Conservation (phyloP, 2,113 vertebrate genomes). For the Microtus oregoni region DNA sequence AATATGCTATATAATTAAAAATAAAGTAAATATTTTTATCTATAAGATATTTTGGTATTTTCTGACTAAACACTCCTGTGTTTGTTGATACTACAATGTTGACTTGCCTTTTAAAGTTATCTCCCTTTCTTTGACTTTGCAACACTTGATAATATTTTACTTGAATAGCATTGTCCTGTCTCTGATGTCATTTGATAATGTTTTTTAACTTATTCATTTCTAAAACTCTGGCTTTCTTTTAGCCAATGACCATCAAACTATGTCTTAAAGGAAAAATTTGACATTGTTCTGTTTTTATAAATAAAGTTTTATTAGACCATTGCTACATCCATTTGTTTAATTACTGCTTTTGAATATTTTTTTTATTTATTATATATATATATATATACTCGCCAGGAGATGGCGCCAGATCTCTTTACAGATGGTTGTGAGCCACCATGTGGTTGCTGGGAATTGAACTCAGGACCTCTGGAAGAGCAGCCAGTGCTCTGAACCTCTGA, state of each 20-base stretch:
- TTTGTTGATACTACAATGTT: not conserved
- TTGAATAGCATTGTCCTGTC: slow-evolving; percentile 1
- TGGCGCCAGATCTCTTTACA: too few relatives aligned
- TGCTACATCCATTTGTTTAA: not conserved
- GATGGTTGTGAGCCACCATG: too few relatives aligned
- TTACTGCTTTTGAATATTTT: not conserved
- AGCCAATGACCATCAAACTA: not conserved
- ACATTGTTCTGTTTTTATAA: not conserved
- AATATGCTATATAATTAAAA: not conserved
- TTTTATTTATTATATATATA: too few relatives aligned
- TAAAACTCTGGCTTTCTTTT: slow-evolving; percentile 33
- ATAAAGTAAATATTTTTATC: not conserved
- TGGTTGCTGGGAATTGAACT: too few relatives aligned
- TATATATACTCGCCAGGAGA: too few relatives aligned
- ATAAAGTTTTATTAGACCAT: not conserved
- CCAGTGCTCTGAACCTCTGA: too few relatives aligned
- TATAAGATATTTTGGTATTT: not conserved
- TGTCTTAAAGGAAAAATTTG: not conserved
- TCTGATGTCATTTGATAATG: not conserved
- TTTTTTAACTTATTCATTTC: slow-evolving; percentile 1
- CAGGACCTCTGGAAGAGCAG: too few relatives aligned
- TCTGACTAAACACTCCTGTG: not conserved
- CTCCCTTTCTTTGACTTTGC: not conserved
- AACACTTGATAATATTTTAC: not conserved
- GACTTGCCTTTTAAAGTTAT: not conserved